Percentiles rank a stretch among this genome's conserved stretches.
Evolutionary conservation across 2,113 vertebrate species (phyloP).

Genomic region (Hippocampus comes): DNA sequence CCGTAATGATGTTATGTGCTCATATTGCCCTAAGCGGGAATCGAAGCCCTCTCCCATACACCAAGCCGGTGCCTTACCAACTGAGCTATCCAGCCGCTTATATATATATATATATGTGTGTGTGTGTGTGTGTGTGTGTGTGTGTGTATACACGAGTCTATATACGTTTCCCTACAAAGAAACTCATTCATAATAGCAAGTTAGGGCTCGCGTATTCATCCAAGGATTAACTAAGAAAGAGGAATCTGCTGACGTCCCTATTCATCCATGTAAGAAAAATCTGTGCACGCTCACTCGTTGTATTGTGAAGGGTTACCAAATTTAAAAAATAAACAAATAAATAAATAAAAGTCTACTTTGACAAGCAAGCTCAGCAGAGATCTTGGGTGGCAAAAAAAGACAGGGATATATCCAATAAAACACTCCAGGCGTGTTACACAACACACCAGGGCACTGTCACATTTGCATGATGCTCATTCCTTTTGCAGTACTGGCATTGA

Average conservation of each 20-base stretch:
- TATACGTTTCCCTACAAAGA: too few species aligned
- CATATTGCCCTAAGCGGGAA: too few species aligned
- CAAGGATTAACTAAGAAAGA: not conserved
- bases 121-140: too few species aligned
- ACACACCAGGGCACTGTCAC: constrained; percentile 56
- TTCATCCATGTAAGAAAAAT: constrained; percentile 4
- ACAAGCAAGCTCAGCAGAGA: constrained; percentile 25
- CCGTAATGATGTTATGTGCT: too few species aligned
- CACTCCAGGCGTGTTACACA: constrained; percentile 50
- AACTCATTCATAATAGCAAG: constrained; percentile 8
- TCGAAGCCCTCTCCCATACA: too few species aligned
- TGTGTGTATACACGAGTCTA: too few species aligned
- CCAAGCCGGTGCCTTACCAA: too few species aligned
- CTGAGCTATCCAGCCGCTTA: too few species aligned
- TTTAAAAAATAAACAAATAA: not conserved
- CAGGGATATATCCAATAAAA: constrained; percentile 12
- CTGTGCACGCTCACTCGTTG: constrained; percentile 24
- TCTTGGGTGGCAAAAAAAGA: constrained; percentile 9
- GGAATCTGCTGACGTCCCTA: not conserved
- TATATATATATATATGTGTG: too few species aligned
- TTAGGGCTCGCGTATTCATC: constrained; percentile 10
- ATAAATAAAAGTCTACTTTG: constrained; percentile 25
- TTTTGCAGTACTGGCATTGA: constrained; percentile 36
- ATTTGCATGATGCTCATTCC: constrained; percentile 51
- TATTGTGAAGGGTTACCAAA: constrained; percentile 22